A percentile compares a stretch with the other conserved stretches of the same genome.
These are phyloP conservation scores for Drosophila kanekoi DNA, from an alignment of 2,888 invertebrate genomes.

Conservation along the genomic window DNA sequence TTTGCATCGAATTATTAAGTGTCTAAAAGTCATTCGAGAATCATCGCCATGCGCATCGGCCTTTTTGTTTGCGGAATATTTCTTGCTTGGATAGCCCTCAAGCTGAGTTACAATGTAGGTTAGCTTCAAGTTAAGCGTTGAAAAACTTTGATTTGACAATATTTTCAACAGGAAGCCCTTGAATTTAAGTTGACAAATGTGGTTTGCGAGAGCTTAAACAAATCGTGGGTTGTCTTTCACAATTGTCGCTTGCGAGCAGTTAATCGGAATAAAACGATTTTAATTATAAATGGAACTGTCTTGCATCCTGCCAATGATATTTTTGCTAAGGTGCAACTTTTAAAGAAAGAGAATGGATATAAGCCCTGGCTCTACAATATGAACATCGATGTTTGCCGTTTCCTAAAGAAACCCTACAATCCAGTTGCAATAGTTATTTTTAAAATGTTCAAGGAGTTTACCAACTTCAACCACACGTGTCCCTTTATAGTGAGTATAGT, in stretches of 20 bases:
- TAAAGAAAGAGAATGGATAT: conserved; percentile 10
- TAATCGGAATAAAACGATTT: conserved; percentile 20
- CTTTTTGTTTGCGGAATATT: not conserved
- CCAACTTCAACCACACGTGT: not conserved
- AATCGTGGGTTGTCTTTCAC: conserved; percentile 42
- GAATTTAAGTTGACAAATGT: conserved; percentile 46
- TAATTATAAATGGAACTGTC: conserved; percentile 32
- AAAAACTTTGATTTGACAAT: no score
- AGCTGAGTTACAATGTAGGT: conserved; percentile 8
- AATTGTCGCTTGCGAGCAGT: conserved; percentile 50
- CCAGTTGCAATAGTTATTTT: not conserved
- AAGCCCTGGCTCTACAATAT: not conserved
- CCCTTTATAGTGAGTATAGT: conserved; percentile 1
- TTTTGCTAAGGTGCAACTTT: conserved; percentile 7
- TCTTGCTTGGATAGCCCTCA: not conserved
- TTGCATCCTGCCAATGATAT: conserved; percentile 20
- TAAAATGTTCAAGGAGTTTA: not conserved
- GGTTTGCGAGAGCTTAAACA: conserved; percentile 35
- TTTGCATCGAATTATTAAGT: no score
- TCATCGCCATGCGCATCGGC: conserved; percentile 4
- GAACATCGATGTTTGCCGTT: not conserved
- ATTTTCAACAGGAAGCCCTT: conserved; percentile 22
- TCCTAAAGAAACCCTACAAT: not conserved
- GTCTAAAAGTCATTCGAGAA: not conserved
- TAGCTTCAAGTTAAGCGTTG: no score